Base-by-base conservation (phyloP, 1,140 invertebrate genomes). In the Nephotettix cincticeps region DNA sequence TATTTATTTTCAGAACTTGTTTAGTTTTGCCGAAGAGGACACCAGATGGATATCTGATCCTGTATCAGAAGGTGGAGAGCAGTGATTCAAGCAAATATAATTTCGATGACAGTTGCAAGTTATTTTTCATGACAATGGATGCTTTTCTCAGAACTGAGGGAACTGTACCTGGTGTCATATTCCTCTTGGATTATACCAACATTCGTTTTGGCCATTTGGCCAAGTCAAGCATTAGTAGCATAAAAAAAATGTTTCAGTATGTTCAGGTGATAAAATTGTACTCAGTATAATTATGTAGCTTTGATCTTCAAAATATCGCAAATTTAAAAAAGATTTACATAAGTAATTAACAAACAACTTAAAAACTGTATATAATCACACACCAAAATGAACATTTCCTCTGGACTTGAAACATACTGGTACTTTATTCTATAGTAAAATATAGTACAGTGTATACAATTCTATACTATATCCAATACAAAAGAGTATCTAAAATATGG, bases 101-200 rank as follows among this genome's bases (percentile, higher is more conserved):
- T 75, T 89, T 90, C 75, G 84, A 86, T 43, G 88, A 90, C 71
- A 83, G 84, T 0, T 83, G 90, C 17, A 91, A 90, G 79, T 82
- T 89, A 58, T 69, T 77, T 13, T 30, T 65, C 40, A 77, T 77
- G 76, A 65, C 72, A 2, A 71, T 76, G 23, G 76, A 77, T 25
- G 69, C 73, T 9, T 69, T 73, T 17, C 58, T 74, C 6, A 43
- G 67, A 14, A 71, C 70, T 1, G 75, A 77, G 30, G 75, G 75
- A 17, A 74, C 73, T 2, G 68, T 73, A 13, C 72, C 74, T 27
- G 77, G 77, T 1, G 87, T 56, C 1, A 56, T 69, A 30, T 84
- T 88, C 29, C 82, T 88, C 64, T 88, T 88, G 74, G 87, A 88
- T 75, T 88, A 88, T 85, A 87, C 86, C 76, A 86, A 86, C 14